Conservation (phyloP, 2,113 vertebrate species). For the Dasyprocta punctata region DNA sequence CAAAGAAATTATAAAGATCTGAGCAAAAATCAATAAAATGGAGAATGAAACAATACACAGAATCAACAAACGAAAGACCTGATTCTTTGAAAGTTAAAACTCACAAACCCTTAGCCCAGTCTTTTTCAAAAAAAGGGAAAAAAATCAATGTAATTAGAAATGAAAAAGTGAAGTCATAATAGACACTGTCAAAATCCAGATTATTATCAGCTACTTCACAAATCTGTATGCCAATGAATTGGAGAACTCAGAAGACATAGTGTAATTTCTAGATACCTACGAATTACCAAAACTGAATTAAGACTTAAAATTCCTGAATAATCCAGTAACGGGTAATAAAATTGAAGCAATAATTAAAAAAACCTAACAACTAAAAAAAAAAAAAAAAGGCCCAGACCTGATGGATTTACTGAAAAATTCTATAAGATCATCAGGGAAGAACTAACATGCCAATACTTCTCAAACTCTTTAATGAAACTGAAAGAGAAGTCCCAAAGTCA, state of each 20-base stretch:
- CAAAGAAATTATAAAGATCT: not conserved
- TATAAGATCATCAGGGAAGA: not conserved
- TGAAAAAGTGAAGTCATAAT: not conserved
- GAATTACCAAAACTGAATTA: not conserved
- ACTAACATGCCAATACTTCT: not conserved
- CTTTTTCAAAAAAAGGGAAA: not conserved
- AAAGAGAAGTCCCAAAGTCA: not conserved
- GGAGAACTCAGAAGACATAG: not conserved
- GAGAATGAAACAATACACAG: not conserved
- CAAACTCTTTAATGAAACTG: not conserved
- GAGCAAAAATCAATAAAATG: not conserved
- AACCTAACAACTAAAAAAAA: too few species aligned
- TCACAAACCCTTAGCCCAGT: not conserved
- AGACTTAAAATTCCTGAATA: not conserved
- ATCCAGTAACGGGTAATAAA: not conserved
- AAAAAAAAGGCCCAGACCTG: not conserved
- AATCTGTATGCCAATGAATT: not conserved
- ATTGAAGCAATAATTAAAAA: not conserved
- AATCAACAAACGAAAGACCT: not conserved
- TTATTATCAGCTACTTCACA: not conserved
- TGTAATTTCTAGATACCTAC: not conserved
- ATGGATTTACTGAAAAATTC: not conserved
- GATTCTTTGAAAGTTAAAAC: not conserved
- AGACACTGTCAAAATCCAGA: not conserved
- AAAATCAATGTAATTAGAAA: not conserved